Evolutionary conservation across 2,797 vertebrate species (phyloP).

Genomic region (Myotis daubentonii): DNA sequence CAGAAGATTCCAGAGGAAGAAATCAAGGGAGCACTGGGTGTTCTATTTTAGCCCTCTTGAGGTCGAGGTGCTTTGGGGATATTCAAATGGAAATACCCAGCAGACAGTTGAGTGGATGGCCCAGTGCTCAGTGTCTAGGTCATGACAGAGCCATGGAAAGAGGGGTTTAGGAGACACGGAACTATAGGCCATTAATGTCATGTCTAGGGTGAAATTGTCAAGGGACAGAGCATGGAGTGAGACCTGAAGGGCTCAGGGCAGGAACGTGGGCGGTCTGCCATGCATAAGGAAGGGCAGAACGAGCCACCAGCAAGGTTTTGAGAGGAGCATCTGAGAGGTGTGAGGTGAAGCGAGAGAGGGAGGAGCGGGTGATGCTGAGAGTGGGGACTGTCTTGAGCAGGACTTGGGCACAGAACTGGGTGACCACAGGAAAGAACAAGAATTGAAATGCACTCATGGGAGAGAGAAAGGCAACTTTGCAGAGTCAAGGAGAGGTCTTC

Average conservation of each 20-base stretch:
- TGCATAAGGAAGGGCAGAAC: background rate
- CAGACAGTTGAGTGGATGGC: background rate
- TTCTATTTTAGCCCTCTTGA: background rate
- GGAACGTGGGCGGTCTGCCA: too few relatives aligned
- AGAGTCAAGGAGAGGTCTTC: background rate
- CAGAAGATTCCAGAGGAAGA: background rate
- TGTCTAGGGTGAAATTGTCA: background rate
- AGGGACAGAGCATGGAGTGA: background rate
- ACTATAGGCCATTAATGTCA: background rate
- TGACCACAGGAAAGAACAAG: background rate
- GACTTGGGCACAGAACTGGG: background rate
- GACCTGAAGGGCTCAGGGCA: background rate
- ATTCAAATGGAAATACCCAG: background rate
- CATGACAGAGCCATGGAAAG: too few relatives aligned
- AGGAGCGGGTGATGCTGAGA: background rate
- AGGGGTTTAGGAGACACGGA: too few relatives aligned
- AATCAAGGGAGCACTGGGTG: background rate
- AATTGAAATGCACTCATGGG: background rate
- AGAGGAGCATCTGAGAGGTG: background rate
- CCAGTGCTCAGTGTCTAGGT: background rate
- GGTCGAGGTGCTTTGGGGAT: background rate
- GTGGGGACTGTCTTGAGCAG: background rate
- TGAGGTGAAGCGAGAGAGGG: rapidly evolving
- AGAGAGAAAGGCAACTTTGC: background rate
- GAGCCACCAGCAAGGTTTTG: background rate